Base-by-base conservation (phyloP, 1,140 invertebrate species). In the Ectropis grisescens region DNA sequence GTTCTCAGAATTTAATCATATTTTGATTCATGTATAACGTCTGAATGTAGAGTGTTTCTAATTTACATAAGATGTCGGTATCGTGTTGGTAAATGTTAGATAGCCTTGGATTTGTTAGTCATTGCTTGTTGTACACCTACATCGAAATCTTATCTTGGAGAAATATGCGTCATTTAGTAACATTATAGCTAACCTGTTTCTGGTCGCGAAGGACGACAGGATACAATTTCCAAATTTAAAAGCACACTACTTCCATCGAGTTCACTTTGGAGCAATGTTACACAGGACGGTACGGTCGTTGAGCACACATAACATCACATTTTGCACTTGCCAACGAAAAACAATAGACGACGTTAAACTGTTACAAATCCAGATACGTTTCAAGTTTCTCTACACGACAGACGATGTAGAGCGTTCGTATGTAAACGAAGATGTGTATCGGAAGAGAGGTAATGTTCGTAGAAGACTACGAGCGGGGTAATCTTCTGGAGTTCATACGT, bases 271-370 rank as follows among this genome's bases (percentile, higher is more conserved):
- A 37, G 42, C 39, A 66, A 68, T 59, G 68, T 70, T 68, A 65
- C 62, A 75, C 64, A 66, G 52, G 54, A 56, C 51, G 52, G 58
- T 41, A 68, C 59, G 67, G 48, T 65, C 47, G 51, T 54, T 61
- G 54, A 62, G 38, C 70, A 79, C 57, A 59, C 69, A 64, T 56
- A 62, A 62, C 55, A 74, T 74, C 74, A 79, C 74, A 78, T 78
- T 78, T 74, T 74, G 60, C 69, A 74, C 69, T 64, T 55, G 41
- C 43, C 39, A 47, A 48, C 43, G 45, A 47, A 49, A 60, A 61
- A 66, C 56, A 66, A 57, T 56, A 52, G 47, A 46, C 38, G 41
- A 33, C 26, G 35, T 57, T 50, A 61, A 56, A 57, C 45, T 44
- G 47, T 48, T 33, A 29, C 40, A 42, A 44, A 67, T 69, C 57